phyloP scores from a whole-genome alignment of 2,113 vertebrate genomes.

The Elephas maximus region DNA sequence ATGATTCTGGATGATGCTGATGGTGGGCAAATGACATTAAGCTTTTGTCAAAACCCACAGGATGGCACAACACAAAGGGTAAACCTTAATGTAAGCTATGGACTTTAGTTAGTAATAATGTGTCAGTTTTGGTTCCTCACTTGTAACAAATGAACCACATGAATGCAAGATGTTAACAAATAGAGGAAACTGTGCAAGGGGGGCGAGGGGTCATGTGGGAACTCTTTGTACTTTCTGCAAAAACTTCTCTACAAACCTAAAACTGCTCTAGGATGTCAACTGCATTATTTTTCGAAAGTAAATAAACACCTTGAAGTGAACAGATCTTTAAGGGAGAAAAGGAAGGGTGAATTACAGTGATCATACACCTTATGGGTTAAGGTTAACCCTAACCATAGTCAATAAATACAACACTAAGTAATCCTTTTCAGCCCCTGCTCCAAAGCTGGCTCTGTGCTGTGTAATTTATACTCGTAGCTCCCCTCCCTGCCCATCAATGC shows the following conservation, averaged over 20 bases:
- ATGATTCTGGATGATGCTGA: not conserved
- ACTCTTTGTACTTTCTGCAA: not conserved
- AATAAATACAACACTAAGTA: accelerated
- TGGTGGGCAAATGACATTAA: not conserved
- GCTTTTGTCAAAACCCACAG: not conserved
- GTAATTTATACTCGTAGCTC: too few species aligned
- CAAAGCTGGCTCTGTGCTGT: not conserved
- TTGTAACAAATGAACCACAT: not conserved
- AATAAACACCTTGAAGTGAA: not conserved
- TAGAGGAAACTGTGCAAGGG: not conserved
- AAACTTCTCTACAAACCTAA: not conserved
- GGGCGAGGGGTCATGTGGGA: not conserved
- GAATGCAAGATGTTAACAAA: not conserved
- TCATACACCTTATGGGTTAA: accelerated
- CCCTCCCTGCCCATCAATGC: not conserved
- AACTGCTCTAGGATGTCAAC: not conserved
- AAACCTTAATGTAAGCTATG: not conserved
- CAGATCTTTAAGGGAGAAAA: too few species aligned
- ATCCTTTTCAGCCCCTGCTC: accelerated
- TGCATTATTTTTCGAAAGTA: not conserved
- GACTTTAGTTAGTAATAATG: not conserved
- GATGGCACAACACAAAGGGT: not conserved
- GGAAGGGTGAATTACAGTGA: not conserved
- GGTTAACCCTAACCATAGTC: not conserved
- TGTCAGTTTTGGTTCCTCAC: not conserved